Conservation (phyloP, 1,140 invertebrate species). For the Eupeodes corollae region DNA sequence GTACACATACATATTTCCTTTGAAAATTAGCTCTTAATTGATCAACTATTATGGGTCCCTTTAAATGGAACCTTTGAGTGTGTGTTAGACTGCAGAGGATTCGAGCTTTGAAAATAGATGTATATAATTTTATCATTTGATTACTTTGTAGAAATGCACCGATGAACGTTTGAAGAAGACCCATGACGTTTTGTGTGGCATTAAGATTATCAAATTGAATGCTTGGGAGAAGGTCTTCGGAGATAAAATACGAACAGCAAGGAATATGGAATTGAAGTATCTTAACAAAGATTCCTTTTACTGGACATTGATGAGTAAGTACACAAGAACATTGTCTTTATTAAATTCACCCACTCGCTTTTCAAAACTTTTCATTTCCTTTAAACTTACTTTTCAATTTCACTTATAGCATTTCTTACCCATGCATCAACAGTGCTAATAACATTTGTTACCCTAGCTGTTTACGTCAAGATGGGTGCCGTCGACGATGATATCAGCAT, state of each 20-base stretch:
- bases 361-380: background rate
- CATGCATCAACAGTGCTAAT: constrained; percentile 60
- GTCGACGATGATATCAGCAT: background rate
- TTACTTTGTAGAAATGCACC: constrained; percentile 47
- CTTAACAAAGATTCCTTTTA: constrained; percentile 63
- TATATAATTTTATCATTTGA: constrained; percentile 2
- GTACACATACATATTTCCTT: too few species aligned
- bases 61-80: too few species aligned
- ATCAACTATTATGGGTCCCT: too few species aligned
- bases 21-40: too few species aligned
- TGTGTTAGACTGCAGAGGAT: too few species aligned
- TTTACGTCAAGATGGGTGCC: constrained; percentile 39
- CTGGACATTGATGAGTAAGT: constrained; percentile 61
- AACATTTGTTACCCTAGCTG: constrained; percentile 58
- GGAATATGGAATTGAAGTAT: constrained; percentile 58
- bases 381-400: background rate
- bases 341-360: background rate
- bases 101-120: too few species aligned
- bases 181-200: constrained; percentile 69
- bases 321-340: background rate
- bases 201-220: constrained; percentile 69
- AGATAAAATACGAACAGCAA: constrained; percentile 49
- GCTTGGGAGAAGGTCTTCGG: constrained; percentile 70
- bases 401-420: constrained; percentile 40
- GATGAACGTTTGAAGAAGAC: constrained; percentile 65